Evolutionary conservation across 2,888 invertebrate species (phyloP).

Genomic region (Eubasilissa splendida): DNA sequence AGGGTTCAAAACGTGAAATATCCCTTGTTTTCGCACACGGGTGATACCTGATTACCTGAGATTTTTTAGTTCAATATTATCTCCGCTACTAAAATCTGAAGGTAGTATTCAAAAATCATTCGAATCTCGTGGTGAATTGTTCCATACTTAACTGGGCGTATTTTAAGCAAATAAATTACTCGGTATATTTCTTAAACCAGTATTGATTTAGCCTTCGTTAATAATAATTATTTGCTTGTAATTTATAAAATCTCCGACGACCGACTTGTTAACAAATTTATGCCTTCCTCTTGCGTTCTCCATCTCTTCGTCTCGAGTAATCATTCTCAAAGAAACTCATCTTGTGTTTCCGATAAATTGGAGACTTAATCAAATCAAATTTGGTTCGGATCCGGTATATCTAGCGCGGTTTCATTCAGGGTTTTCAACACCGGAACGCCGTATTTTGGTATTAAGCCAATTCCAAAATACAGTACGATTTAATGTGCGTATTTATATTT

Average conservation of each 20-base stretch:
- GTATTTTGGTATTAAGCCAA: too few species aligned
- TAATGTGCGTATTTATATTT: too few species aligned
- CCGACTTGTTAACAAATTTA: conserved; percentile 24
- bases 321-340: conserved; percentile 34
- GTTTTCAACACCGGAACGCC: too few species aligned
- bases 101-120: too few species aligned
- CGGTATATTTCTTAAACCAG: conserved; percentile 1
- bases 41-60: too few species aligned
- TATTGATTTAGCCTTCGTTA: conserved; percentile 5
- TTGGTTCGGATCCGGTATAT: conserved; percentile 19
- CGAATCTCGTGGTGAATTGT: too few species aligned
- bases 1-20: too few species aligned
- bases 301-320: conserved; percentile 7
- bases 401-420: neutral
- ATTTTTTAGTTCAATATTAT: too few species aligned
- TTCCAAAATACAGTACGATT: too few species aligned
- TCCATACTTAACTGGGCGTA: too few species aligned
- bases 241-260: conserved; percentile 8
- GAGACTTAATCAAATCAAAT: conserved; percentile 51
- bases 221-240: conserved; percentile 26
- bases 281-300: neutral
- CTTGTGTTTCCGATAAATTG: conserved; percentile 45
- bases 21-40: too few species aligned
- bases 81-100: too few species aligned
- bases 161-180: neutral